These are phyloP conservation scores for Micromussa lordhowensis DNA, from an alignment of 92 coral and sea anemone species.

Conservation along the genomic window DNA sequence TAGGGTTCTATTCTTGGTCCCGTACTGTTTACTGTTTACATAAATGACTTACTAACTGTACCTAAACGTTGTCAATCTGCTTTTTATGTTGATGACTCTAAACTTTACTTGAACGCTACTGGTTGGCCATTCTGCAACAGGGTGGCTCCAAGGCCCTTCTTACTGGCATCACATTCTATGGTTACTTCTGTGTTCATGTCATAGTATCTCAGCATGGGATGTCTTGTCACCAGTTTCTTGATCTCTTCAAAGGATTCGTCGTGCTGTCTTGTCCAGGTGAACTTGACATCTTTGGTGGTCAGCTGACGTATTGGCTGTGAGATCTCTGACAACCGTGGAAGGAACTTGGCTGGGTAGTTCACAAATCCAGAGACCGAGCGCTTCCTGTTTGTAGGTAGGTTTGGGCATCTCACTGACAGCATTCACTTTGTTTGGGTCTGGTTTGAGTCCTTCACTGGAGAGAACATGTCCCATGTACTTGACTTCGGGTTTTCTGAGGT, in stretches of 20 bases:
- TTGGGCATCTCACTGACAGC: conserved; percentile 47
- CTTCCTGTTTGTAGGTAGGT: conserved; percentile 40
- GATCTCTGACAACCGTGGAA: conserved; percentile 55
- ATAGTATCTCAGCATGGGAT: conserved; percentile 48
- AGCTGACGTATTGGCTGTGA: conserved; percentile 54
- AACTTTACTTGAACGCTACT: too few species aligned
- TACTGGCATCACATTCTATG: conserved; percentile 19
- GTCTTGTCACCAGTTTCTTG: conserved; percentile 15
- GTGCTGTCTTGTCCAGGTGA: conserved; percentile 2
- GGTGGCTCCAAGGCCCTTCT: conserved; percentile 20
- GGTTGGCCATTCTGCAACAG: conserved; percentile 15
- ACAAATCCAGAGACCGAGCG: conserved; percentile 52
- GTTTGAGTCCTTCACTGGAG: conserved; percentile 42
- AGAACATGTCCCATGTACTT: conserved; percentile 57
- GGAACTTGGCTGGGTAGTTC: conserved; percentile 57
- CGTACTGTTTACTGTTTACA: too few species aligned
- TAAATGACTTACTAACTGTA: too few species aligned
- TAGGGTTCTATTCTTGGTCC: too few species aligned
- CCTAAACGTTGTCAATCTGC: too few species aligned
- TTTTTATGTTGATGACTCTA: too few species aligned
- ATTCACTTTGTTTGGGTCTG: conserved; percentile 45
- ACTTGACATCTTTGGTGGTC: conserved; percentile 14
- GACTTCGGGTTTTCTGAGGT: conserved; percentile 45
- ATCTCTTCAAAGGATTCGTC: conserved; percentile 25
- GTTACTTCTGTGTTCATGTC: conserved; percentile 24